A percentile compares a stretch with the other conserved stretches of the same genome.
Evolutionary conservation across 2,888 invertebrate genomes (phyloP).

Genomic region (Plusia festucae): DNA sequence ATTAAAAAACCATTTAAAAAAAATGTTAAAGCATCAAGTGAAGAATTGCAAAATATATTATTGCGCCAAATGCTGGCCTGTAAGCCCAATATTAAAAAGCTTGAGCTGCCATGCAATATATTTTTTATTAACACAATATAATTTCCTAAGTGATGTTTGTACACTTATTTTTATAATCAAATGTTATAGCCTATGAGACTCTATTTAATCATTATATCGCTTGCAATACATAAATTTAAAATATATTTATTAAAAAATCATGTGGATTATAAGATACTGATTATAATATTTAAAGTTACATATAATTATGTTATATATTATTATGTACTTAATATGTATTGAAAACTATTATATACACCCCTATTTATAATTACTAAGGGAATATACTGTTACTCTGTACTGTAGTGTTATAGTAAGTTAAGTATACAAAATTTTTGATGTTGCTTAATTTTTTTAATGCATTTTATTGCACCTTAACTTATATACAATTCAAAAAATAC

Average conservation of each 20-base stretch:
- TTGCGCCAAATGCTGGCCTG: slow-evolving; percentile 36
- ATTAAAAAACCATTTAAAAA: background rate
- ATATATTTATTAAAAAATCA: background rate
- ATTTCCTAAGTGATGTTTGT: background rate
- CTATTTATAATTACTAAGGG: background rate
- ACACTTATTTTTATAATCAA: background rate
- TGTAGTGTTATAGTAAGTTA: slow-evolving; percentile 4
- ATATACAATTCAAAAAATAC: background rate
- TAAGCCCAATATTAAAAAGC: slow-evolving; percentile 24
- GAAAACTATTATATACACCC: background rate
- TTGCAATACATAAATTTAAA: background rate
- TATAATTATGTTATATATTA: background rate
- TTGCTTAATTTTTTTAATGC: slow-evolving; percentile 7
- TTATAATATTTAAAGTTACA: background rate
- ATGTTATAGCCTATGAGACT: background rate
- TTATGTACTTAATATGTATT: background rate
- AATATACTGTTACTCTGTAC: slow-evolving; percentile 3
- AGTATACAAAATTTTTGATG: background rate
- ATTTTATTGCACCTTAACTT: slow-evolving; percentile 17
- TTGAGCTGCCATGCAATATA: slow-evolving; percentile 37
- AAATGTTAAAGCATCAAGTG: background rate
- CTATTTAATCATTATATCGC: background rate
- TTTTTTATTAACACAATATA: slow-evolving; percentile 5
- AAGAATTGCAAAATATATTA: slow-evolving; percentile 2
- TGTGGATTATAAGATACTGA: background rate